Percentiles rank a stretch among this genome's conserved stretches.
Evolutionary conservation across 2,888 invertebrate species (phyloP).

Genomic region (Campopleginae sp.): DNA sequence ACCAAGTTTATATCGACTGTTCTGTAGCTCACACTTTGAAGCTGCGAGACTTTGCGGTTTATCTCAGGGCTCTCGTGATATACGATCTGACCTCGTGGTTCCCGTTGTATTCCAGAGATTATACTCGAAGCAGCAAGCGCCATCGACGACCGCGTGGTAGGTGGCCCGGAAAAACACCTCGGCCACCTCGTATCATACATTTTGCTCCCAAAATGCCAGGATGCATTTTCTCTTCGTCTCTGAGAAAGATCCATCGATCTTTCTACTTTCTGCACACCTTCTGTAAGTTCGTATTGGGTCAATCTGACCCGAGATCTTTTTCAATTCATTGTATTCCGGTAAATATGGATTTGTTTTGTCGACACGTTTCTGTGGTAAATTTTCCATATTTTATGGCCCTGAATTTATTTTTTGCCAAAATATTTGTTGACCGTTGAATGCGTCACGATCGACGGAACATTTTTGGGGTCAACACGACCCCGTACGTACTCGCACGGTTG

Average conservation of each 20-base stretch:
- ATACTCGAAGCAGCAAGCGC: conserved; percentile 53
- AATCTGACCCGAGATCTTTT: too few relatives aligned
- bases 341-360: too few relatives aligned
- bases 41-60: conserved; percentile 49
- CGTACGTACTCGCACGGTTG: too few relatives aligned
- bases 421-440: too few relatives aligned
- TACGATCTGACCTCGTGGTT: conserved; percentile 61
- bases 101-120: conserved; percentile 59
- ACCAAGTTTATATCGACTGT: conserved; percentile 48
- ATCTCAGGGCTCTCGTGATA: conserved; percentile 61
- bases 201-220: background rate
- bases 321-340: too few relatives aligned
- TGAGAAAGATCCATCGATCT: conserved; percentile 52
- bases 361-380: too few relatives aligned
- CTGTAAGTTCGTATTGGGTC: too few relatives aligned
- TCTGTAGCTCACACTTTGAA: conserved; percentile 35
- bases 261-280: background rate
- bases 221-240: conserved; percentile 43
- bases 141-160: conserved; percentile 53
- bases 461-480: too few relatives aligned
- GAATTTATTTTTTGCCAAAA: too few relatives aligned
- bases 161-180: conserved; percentile 44
- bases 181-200: conserved; percentile 3
- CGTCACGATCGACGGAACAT: too few relatives aligned
- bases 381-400: too few relatives aligned